Conservation (phyloP, 37 sponge, comb jelly and placozoan species). For the Oscarella lobularis region DNA sequence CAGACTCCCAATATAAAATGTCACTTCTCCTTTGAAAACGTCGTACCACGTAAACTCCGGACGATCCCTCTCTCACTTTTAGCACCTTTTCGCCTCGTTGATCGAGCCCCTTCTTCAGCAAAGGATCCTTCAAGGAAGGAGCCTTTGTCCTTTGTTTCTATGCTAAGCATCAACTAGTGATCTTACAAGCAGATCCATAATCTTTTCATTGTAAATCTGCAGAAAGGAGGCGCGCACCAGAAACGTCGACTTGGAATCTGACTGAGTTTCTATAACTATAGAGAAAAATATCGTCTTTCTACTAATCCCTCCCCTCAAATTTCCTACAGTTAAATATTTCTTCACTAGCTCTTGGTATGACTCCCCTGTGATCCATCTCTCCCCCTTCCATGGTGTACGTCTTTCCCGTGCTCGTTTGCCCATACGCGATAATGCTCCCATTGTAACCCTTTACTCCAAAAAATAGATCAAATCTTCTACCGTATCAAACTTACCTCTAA, state of each 20-base stretch:
- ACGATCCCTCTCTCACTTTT: too few relatives aligned
- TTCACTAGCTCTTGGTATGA: slow-evolving; percentile 6
- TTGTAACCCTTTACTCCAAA: slow-evolving; percentile 15
- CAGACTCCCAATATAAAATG: too few relatives aligned
- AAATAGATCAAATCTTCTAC: too few relatives aligned
- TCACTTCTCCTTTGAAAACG: too few relatives aligned
- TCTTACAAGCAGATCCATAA: slow-evolving; percentile 67
- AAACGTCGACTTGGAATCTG: slow-evolving; percentile 43
- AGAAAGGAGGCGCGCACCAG: slow-evolving; percentile 69
- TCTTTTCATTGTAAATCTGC: slow-evolving; percentile 82
- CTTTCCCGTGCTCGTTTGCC: slow-evolving; percentile 21
- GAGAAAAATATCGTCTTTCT: background rate
- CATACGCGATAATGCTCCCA: slow-evolving; percentile 23
- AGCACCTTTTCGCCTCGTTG: slow-evolving; percentile 2
- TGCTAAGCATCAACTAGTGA: too few relatives aligned
- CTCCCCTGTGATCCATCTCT: slow-evolving; percentile 1
- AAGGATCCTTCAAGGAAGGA: too few relatives aligned
- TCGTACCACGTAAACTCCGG: too few relatives aligned
- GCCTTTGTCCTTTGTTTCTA: too few relatives aligned
- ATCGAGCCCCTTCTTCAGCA: too few relatives aligned
- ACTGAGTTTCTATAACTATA: slow-evolving; percentile 49
- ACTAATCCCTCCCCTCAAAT: background rate
- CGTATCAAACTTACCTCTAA: too few relatives aligned
- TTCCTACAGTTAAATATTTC: slow-evolving; percentile 16
- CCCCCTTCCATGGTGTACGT: slow-evolving; percentile 24